Evolutionary conservation across 2,888 invertebrate genomes (phyloP).

Genomic region (Chirona hameri): DNA sequence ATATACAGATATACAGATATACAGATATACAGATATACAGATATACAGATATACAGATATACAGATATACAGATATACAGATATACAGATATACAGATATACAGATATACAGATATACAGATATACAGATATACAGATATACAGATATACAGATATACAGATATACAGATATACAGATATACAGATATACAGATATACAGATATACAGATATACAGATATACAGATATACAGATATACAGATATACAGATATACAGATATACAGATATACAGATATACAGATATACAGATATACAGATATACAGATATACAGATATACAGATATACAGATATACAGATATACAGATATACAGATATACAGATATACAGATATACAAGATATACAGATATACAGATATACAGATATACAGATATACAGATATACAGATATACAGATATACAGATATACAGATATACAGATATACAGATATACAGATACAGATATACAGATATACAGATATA

Average conservation of each 20-base stretch:
- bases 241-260: conserved; percentile 29
- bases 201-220: conserved; percentile 33
- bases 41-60: no score
- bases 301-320: conserved; percentile 24
- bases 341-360: conserved; percentile 12
- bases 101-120: no score
- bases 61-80: no score
- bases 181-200: conserved; percentile 33
- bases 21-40: no score
- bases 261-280: conserved; percentile 29
- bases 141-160: not conserved
- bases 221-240: conserved; percentile 29
- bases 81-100: no score
- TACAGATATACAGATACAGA: no score
- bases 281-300: conserved; percentile 31
- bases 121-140: no score
- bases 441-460: no score
- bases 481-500: no score
- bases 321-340: conserved; percentile 1
- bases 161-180: conserved; percentile 11
- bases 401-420: conserved; percentile 26
- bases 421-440: conserved; percentile 11
- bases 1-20: no score
- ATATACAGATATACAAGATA: no score
- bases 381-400: conserved; percentile 26